These are phyloP conservation scores for Crotalus helleri DNA, from an alignment of 2,113 vertebrate species.

Conservation along the genomic window DNA sequence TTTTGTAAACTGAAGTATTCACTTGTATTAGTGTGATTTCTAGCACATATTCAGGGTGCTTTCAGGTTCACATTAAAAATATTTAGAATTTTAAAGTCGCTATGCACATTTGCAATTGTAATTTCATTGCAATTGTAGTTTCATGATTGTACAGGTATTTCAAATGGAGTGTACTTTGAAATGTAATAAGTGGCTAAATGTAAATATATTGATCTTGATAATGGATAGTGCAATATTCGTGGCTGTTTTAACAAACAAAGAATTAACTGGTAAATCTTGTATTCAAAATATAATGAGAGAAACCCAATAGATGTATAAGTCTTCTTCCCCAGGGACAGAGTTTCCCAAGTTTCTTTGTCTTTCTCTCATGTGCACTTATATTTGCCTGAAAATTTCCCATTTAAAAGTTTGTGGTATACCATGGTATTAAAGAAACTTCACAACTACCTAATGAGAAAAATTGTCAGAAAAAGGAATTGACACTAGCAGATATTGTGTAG, in stretches of 20 bases:
- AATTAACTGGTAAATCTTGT: neutral
- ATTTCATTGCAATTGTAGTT: neutral
- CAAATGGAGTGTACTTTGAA: neutral
- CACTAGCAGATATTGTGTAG: no score
- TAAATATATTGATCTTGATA: neutral
- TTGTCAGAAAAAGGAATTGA: no score
- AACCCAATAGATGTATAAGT: neutral
- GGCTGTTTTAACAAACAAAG: neutral
- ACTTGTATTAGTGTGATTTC: no score
- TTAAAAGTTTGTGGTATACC: no score
- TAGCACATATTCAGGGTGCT: no score
- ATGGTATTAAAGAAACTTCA: no score
- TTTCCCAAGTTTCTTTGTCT: neutral
- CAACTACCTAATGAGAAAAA: no score
- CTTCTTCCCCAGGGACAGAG: neutral
- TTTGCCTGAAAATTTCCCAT: no score
- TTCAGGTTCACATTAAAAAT: neutral
- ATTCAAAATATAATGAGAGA: neutral
- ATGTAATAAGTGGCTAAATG: neutral
- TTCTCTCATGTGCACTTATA: neutral
- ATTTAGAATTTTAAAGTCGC: neutral
- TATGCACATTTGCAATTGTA: neutral
- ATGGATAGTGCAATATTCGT: neutral
- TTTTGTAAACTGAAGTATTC: no score
- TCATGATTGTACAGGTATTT: neutral